Evolutionary conservation across 2,113 vertebrate genomes (phyloP).

Genomic region (Hydropotes inermis): DNA sequence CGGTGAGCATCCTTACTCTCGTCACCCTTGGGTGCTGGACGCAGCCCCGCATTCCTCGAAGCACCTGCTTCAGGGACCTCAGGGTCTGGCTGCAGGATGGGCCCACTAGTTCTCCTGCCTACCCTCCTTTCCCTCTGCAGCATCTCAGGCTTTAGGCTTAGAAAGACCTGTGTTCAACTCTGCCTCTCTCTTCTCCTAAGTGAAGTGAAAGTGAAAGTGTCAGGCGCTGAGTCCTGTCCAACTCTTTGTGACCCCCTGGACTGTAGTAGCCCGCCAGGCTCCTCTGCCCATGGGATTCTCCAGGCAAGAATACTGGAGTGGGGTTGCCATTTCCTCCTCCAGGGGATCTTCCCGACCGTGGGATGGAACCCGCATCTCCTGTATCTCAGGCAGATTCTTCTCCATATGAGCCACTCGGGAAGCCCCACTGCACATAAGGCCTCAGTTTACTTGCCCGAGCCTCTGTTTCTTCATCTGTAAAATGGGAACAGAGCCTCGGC

Average conservation of each 20-base stretch:
- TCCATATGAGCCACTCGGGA: accelerated
- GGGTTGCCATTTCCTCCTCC: not conserved
- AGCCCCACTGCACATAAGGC: accelerated
- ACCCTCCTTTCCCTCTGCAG: not conserved
- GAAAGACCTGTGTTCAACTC: accelerated
- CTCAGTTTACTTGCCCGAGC: accelerated
- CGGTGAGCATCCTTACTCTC: accelerated
- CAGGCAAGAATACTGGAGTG: not conserved
- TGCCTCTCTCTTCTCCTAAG: not conserved
- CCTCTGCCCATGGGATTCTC: not conserved
- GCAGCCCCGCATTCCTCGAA: accelerated
- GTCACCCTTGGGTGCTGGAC: accelerated
- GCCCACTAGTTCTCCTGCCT: accelerated
- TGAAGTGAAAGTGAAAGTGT: not conserved
- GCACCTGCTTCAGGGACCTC: accelerated
- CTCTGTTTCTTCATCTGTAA: not conserved
- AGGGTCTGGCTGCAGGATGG: accelerated
- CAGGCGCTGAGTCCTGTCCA: accelerated
- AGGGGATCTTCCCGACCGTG: not conserved
- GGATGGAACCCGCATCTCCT: accelerated
- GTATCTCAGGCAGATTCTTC: not conserved
- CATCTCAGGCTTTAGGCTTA: not conserved
- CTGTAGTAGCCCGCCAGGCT: not conserved
- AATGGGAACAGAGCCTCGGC: accelerated
- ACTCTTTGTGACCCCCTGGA: not conserved